These are phyloP conservation scores for Xiphorhynchus elegans DNA, from an alignment of 2,113 vertebrate genomes.

Conservation along the genomic window DNA sequence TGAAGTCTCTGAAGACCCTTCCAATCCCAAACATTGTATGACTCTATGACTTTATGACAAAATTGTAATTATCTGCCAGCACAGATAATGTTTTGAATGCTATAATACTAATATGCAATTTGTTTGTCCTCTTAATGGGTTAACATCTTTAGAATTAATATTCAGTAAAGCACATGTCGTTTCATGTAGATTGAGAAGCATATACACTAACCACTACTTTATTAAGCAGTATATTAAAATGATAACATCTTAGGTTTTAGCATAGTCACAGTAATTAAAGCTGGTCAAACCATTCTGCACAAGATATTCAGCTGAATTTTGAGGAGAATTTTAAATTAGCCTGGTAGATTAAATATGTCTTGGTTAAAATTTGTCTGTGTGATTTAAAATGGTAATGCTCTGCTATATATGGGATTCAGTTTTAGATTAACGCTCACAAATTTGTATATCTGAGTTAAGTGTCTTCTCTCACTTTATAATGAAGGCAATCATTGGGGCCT, in stretches of 20 bases:
- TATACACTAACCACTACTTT: background rate
- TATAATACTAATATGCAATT: background rate
- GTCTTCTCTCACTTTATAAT: background rate
- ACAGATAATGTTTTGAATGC: background rate
- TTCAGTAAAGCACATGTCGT: background rate
- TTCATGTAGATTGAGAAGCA: background rate
- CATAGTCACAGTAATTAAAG: constrained; percentile 2
- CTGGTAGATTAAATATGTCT: background rate
- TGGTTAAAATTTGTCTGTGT: background rate
- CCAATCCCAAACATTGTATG: background rate
- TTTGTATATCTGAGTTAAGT: background rate
- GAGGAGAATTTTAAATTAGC: background rate
- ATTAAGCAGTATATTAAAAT: constrained; percentile 14
- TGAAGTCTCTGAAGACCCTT: background rate
- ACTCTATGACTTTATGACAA: background rate
- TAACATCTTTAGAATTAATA: background rate
- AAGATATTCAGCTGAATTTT: background rate
- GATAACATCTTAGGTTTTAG: background rate
- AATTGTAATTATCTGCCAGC: background rate
- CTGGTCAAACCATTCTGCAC: background rate
- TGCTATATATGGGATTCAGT: background rate
- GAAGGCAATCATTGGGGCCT: background rate
- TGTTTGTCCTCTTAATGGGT: background rate
- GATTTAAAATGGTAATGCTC: background rate
- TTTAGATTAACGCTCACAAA: background rate